A percentile compares a stretch with the other conserved stretches of the same genome.
Conservation (phyloP, 2,113 vertebrate genomes). For the Leptobrachium leishanense region DNA sequence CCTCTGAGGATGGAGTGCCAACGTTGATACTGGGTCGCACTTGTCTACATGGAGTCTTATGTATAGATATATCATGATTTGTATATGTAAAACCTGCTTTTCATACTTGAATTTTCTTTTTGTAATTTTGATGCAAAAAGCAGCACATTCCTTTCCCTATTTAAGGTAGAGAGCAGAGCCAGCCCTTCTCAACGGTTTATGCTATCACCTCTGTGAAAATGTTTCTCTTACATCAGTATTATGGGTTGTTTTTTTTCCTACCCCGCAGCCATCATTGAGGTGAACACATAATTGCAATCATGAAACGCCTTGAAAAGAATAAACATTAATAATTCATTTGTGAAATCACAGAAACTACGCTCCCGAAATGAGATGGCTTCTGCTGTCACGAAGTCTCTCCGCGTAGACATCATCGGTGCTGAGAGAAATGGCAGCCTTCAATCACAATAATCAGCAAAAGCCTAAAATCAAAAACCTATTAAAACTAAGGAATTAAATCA, state of each 20-base stretch:
- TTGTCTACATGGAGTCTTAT: no score
- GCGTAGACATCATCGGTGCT: neutral
- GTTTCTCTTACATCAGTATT: slow-evolving; percentile 20
- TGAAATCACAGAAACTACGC: slow-evolving; percentile 16
- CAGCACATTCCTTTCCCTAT: no score
- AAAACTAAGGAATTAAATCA: neutral
- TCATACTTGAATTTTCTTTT: no score
- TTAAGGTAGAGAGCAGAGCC: no score
- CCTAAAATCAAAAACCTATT: neutral
- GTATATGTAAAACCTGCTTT: no score
- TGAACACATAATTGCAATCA: slow-evolving; percentile 40
- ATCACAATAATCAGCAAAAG: neutral
- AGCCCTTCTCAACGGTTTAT: no score
- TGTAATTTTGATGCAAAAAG: no score
- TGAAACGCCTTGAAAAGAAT: slow-evolving; percentile 23
- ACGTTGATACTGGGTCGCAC: no score
- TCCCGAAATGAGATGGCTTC: neutral
- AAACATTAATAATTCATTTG: slow-evolving; percentile 40
- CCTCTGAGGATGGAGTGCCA: no score
- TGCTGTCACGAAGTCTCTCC: neutral
- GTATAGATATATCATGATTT: no score
- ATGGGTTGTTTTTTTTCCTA: neutral
- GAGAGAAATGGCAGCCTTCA: neutral
- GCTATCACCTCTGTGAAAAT: slow-evolving; percentile 12
- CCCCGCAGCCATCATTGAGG: slow-evolving; percentile 20